A percentile compares a stretch with the other conserved stretches of the same genome.
Conservation (phyloP, 2,113 vertebrate genomes). For the Odocoileus hemionus region DNA sequence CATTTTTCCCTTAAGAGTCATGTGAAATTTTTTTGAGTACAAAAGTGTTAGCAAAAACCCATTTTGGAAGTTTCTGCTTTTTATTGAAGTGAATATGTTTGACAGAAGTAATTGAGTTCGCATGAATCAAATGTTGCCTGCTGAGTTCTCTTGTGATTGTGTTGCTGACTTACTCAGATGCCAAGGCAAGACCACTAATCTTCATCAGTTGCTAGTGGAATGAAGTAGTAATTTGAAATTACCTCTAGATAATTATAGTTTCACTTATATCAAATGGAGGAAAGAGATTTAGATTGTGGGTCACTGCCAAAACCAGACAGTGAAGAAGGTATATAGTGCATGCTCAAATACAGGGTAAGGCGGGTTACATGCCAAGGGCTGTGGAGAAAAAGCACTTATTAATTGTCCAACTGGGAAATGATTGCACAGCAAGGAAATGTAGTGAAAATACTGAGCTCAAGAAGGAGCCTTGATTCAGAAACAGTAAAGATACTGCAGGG, state of each 20-base stretch:
- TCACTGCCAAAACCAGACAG: slow-evolving; percentile 60
- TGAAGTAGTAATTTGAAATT: slow-evolving; percentile 66
- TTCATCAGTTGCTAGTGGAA: slow-evolving; percentile 61
- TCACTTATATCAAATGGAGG: slow-evolving; percentile 57
- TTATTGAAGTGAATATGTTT: slow-evolving; percentile 71
- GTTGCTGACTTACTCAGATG: slow-evolving; percentile 59
- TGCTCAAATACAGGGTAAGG: slow-evolving; percentile 44
- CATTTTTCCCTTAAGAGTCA: slow-evolving; percentile 50
- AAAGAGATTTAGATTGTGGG: slow-evolving; percentile 60
- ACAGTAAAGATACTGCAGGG: slow-evolving; percentile 52
- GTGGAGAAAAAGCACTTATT: slow-evolving; percentile 64
- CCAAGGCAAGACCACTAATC: slow-evolving; percentile 68
- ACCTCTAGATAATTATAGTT: slow-evolving; percentile 61
- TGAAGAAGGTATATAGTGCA: slow-evolving; percentile 47
- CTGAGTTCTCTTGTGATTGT: slow-evolving; percentile 63
- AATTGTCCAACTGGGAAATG: slow-evolving; percentile 82
- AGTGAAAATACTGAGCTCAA: slow-evolving; percentile 71
- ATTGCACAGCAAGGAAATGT: slow-evolving; percentile 75
- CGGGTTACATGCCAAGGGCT: slow-evolving; percentile 56
- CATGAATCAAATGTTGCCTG: slow-evolving; percentile 65
- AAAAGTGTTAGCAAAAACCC: slow-evolving; percentile 52
- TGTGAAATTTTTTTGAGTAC: slow-evolving; percentile 6
- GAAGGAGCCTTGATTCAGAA: slow-evolving; percentile 73
- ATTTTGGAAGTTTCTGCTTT: slow-evolving; percentile 60
- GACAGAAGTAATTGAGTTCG: slow-evolving; percentile 68